Evolutionary conservation across 2,888 invertebrate genomes (phyloP).

Genomic region (Campoplex capitator): DNA sequence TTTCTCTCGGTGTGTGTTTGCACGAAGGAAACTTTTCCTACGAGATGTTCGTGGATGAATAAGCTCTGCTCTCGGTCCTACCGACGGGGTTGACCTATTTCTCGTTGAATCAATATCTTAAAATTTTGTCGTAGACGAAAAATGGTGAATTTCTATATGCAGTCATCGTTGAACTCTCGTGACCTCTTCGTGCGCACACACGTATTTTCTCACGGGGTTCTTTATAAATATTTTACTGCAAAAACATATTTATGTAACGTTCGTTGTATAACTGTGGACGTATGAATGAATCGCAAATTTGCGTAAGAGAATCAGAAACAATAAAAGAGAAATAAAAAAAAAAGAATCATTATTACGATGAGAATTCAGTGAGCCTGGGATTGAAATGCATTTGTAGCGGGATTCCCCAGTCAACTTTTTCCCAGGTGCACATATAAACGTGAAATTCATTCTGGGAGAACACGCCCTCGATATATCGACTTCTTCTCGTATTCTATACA

Average conservation of each 20-base stretch:
- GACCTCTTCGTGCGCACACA: conserved; percentile 18
- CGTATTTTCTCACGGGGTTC: conserved; percentile 34
- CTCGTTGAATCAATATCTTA: conserved; percentile 48
- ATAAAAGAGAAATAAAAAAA: conserved; percentile 7
- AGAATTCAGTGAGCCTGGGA: conserved; percentile 11
- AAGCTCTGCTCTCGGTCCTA: conserved; percentile 11
- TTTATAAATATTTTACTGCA: neutral
- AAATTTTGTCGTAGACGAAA: conserved; percentile 36
- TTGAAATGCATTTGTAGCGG: conserved; percentile 16
- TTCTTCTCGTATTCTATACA: conserved; percentile 12
- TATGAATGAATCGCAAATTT: conserved; percentile 36
- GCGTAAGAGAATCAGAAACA: conserved; percentile 18
- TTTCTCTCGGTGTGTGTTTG: neutral
- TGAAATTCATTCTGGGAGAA: conserved; percentile 18
- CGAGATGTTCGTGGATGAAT: neutral
- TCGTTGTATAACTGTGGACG: neutral
- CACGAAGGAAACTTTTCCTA: neutral
- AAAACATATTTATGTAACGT: conserved; percentile 34
- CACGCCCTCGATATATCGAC: conserved; percentile 47
- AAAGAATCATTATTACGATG: conserved; percentile 18
- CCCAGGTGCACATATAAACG: neutral
- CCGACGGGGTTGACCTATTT: conserved; percentile 46
- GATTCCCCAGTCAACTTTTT: conserved; percentile 1
- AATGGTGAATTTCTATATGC: neutral
- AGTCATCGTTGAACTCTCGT: conserved; percentile 35